Evolutionary conservation across 2,888 invertebrate genomes (phyloP).

Genomic region (Steinernema carpocapsae): DNA sequence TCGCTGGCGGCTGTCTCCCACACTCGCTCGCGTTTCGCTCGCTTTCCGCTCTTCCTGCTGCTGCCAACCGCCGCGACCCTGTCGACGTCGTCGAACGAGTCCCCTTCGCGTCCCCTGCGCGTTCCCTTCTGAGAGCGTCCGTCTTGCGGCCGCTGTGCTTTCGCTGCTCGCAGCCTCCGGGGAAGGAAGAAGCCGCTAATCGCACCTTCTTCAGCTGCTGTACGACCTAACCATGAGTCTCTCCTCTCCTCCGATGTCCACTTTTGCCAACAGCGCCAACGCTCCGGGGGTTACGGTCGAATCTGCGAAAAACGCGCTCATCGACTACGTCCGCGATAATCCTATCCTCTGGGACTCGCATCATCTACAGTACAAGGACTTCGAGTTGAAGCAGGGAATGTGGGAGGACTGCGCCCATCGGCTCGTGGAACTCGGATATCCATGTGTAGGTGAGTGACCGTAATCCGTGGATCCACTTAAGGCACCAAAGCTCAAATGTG

Average conservation of each 20-base stretch:
- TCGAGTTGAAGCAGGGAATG: not conserved
- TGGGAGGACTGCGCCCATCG: not conserved
- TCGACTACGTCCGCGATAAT: not conserved
- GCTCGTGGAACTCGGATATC: not conserved
- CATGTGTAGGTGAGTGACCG: constrained; percentile 8
- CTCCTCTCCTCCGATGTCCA: not conserved
- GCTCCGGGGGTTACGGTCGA: constrained; percentile 3
- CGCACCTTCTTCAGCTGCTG: not conserved
- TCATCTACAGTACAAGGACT: constrained; percentile 21
- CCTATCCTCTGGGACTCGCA: constrained; percentile 6
- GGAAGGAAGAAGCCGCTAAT: not conserved
- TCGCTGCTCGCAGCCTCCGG: not conserved
- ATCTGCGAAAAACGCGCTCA: not conserved
- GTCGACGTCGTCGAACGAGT: not conserved
- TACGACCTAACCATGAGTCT: not conserved
- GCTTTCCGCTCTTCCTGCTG: no score
- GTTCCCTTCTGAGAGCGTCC: not conserved
- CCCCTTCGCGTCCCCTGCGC: not conserved
- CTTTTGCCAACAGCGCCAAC: not conserved
- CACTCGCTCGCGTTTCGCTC: not conserved
- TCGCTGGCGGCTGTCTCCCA: not conserved
- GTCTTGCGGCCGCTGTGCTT: not conserved
- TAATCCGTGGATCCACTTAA: not conserved
- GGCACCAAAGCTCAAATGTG: not conserved
- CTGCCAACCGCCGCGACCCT: no score